phyloP scores from a whole-genome alignment of 2,113 vertebrate genomes.

The Odocoileus virginianus region DNA sequence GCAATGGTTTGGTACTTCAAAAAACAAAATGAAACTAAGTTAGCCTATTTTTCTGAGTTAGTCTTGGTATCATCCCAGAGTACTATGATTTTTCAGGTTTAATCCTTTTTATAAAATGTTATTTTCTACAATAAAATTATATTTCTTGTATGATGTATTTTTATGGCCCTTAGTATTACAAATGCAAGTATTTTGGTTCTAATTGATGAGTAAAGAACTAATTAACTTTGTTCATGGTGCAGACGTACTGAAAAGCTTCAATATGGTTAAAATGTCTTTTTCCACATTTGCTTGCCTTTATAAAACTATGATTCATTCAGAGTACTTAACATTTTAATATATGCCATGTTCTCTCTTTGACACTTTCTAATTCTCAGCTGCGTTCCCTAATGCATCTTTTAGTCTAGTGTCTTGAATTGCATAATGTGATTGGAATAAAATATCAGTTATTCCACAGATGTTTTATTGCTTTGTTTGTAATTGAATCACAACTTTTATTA shows the following conservation, averaged over 20 bases:
- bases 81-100: background rate
- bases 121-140: background rate
- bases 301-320: background rate
- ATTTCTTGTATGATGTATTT: background rate
- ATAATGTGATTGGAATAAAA: background rate
- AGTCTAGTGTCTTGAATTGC: background rate
- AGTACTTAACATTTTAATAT: background rate
- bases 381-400: background rate
- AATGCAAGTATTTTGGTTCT: background rate
- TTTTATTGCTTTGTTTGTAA: constrained; percentile 12
- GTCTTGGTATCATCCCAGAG: background rate
- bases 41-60: background rate
- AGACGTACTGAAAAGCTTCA: background rate
- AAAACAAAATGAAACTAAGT: constrained; percentile 4
- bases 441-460: background rate
- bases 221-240: background rate
- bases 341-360: background rate
- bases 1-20: background rate
- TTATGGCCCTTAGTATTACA: background rate
- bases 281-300: background rate
- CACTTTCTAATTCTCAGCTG: background rate
- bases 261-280: background rate
- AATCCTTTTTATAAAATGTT: background rate
- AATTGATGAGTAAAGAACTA: background rate
- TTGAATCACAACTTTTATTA: constrained; percentile 28